Evolutionary conservation across 2,113 vertebrate genomes (phyloP), one percentile per base, ranked within the genome.

Genomic region (Hippocampus comes): DNA sequence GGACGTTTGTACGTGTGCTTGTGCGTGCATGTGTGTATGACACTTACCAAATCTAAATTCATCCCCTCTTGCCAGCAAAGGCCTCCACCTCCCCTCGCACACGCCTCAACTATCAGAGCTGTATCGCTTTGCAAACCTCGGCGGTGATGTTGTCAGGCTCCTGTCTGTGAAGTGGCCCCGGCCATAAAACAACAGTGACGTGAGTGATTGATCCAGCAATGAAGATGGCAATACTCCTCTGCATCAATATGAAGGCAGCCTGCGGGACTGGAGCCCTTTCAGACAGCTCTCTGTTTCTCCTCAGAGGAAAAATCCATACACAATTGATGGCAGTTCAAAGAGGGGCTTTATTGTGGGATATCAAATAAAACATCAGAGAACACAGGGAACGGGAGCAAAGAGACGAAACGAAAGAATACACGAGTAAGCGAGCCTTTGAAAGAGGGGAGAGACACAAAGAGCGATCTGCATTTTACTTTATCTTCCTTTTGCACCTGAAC

Each of bases 351-450:
- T 92, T 92, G 89, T 91, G 89, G 90, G 88, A 91, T 92, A 91
- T 91, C 89, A 92, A 90, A 92, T 91, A 90, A 92, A 90, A 89
- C 89, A 89, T 91, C 88, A 91, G 89, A 90, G 90, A 90, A 91
- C 87, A 90, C 81, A 87, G 88, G 73, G 85, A 84, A 76, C 67
- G 80, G 56, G 49, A 55, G 85, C 73, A 72, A 38, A 61, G 79
- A 83, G 82, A 84, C 81, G 87, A 92, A 89, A 86, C 77, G 83
- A 88, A 82, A 83, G 84, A 82, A 83, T 81, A 80, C 77, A 78
- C 75, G 75, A 68, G 87, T 75, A 85, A 86, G 84, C n/a, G 83
- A 84, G 85, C 75, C 77, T 67, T 81, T 70, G 82, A 79, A 77
- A 86, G 75, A 78, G 77, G 78, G 79, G 80, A 71, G 78, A 76